These are phyloP conservation scores for Zelleria hepariella DNA, from an alignment of 2,888 invertebrate genomes.

Conservation along the genomic window DNA sequence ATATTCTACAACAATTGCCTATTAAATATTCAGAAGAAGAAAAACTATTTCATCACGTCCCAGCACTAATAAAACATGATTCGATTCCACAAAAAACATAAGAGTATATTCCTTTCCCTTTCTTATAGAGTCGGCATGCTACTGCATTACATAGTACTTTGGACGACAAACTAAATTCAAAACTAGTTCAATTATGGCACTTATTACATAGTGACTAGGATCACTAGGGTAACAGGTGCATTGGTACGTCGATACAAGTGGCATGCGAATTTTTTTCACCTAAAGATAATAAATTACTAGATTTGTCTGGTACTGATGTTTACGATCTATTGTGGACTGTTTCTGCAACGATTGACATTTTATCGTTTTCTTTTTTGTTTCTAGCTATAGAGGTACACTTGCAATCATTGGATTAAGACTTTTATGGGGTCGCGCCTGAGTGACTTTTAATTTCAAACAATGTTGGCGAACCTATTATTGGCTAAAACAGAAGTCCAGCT, in stretches of 20 bases:
- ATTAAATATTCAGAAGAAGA: too few species aligned
- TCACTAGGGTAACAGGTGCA: not conserved
- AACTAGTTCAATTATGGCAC: not conserved
- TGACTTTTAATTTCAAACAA: not conserved
- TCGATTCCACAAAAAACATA: conserved; percentile 41
- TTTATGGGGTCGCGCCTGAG: not conserved
- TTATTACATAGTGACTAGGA: not conserved
- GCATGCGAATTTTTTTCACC: conserved; percentile 27
- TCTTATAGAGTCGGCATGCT: not conserved
- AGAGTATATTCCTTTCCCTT: not conserved
- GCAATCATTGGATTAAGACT: conserved; percentile 4
- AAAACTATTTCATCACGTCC: conserved; percentile 7
- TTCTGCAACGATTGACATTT: conserved; percentile 2
- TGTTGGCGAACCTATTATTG: too few species aligned
- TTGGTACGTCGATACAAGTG: not conserved
- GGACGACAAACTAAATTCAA: not conserved
- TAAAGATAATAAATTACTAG: conserved; percentile 47
- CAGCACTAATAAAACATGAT: conserved; percentile 38
- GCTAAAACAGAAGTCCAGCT: too few species aligned
- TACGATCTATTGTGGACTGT: conserved; percentile 48
- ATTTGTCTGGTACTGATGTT: conserved; percentile 56
- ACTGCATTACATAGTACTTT: not conserved
- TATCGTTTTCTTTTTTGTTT: not conserved
- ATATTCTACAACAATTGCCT: too few species aligned
- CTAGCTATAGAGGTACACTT: not conserved